Conservation (phyloP, 2,113 vertebrate genomes). For the Nannobrachium achirus region DNA sequence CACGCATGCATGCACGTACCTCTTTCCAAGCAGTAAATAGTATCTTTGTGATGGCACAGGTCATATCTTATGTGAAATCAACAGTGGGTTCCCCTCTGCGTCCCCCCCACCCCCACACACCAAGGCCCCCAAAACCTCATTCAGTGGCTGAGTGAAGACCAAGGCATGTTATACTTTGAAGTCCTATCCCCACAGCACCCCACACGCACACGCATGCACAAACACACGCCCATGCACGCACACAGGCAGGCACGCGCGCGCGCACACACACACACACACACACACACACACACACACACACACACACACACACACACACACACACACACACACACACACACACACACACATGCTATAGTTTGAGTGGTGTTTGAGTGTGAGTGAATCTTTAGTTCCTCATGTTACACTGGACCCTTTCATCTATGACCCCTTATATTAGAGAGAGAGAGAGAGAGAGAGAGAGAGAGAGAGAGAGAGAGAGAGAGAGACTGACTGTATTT, state of each 20-base stretch:
- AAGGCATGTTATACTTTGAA: conserved; percentile 70
- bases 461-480: conserved; percentile 24
- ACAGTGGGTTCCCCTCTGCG: conserved; percentile 47
- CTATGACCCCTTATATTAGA: conserved; percentile 49
- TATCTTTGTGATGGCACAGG: conserved; percentile 68
- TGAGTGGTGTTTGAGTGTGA: conserved; percentile 34
- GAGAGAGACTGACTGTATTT: too few species aligned
- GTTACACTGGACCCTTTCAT: conserved; percentile 73
- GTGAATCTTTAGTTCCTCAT: conserved; percentile 61
- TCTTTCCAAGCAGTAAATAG: conserved; percentile 46
- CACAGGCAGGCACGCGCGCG: background rate
- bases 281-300: conserved; percentile 27
- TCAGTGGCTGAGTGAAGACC: conserved; percentile 69
- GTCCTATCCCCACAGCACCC: conserved; percentile 35
- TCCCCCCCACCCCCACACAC: background rate
- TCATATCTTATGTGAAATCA: conserved; percentile 79
- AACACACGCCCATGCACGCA: background rate
- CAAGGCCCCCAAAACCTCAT: background rate
- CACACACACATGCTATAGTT: conserved; percentile 9
- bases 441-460: conserved; percentile 40
- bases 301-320: background rate
- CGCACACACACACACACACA: conserved; percentile 10
- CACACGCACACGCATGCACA: conserved; percentile 13
- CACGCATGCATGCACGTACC: conserved; percentile 5
- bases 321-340: conserved; percentile 7